A percentile compares a stretch with the other conserved stretches of the same genome.
Conservation (phyloP, 2,888 invertebrate species). For the Nasonovia ribisnigri region DNA sequence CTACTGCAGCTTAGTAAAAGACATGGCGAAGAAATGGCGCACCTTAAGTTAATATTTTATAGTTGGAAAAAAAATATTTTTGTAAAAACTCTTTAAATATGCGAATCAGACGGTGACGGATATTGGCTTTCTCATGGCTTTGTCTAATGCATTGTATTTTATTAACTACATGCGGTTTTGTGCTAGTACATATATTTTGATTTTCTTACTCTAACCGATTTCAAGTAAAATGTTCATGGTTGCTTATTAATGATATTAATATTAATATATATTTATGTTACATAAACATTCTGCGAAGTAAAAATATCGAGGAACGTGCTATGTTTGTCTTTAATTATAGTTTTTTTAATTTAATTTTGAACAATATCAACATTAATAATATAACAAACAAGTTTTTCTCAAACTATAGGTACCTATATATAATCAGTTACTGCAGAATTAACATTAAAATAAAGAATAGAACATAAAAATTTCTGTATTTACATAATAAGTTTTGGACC, state of each 20-base stretch:
- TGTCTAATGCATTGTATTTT: too few species aligned
- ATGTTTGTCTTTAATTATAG: too few species aligned
- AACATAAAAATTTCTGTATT: neutral
- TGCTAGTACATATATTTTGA: too few species aligned
- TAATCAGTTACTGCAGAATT: neutral
- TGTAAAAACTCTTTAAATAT: neutral
- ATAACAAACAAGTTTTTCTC: neutral
- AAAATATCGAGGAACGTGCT: too few species aligned
- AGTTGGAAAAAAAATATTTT: neutral
- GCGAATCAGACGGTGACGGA: neutral
- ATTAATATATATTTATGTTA: too few species aligned
- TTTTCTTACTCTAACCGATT: too few species aligned
- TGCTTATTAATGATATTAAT: too few species aligned
- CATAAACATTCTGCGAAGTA: too few species aligned
- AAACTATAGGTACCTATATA: conserved; percentile 16
- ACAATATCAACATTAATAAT: conserved; percentile 14
- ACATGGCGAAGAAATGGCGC: neutral
- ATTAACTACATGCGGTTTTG: too few species aligned
- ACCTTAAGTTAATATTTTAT: neutral
- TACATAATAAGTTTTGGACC: conserved; percentile 74
- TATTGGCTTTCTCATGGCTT: neutral
- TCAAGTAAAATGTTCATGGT: too few species aligned
- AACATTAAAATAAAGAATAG: conserved; percentile 12
- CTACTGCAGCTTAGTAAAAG: too few species aligned
- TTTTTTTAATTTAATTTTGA: neutral